Conservation (phyloP, 2,797 vertebrate genomes). For the Lerista edwardsae region DNA sequence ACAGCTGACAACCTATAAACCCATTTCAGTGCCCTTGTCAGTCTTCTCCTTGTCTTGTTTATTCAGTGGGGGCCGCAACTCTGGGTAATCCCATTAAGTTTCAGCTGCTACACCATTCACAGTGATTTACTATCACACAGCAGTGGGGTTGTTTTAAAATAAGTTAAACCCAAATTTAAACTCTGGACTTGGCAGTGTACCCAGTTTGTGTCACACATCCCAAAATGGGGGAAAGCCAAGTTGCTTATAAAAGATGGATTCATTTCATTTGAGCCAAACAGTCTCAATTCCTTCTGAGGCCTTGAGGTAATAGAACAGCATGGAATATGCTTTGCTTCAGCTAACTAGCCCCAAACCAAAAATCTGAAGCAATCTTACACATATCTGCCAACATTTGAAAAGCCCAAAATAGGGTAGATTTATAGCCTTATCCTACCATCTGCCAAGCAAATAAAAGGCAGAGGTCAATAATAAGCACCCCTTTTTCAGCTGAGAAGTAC, state of each 20-base stretch:
- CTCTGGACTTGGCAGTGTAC: rapidly evolving
- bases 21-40: background rate
- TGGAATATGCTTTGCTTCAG: background rate
- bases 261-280: conserved; percentile 25
- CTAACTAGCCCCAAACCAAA: background rate
- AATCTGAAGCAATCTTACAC: background rate
- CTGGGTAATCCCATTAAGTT: conserved; percentile 21
- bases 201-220: conserved; percentile 18
- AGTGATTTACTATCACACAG: background rate
- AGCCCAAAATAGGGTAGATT: background rate
- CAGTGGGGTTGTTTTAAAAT: conserved; percentile 28
- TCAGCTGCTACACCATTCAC: conserved; percentile 24
- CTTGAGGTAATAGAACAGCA: background rate
- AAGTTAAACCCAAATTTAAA: conserved; percentile 37
- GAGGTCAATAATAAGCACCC: background rate
- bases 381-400: background rate
- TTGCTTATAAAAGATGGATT: rapidly evolving
- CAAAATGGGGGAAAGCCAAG: conserved; percentile 16
- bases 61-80: conserved; percentile 1
- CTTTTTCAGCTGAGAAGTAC: background rate
- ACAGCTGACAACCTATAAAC: conserved; percentile 10
- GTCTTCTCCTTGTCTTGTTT: conserved; percentile 2
- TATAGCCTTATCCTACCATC: conserved; percentile 17
- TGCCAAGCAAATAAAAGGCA: background rate
- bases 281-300: background rate